These are phyloP conservation scores for Echinarachnius parma DNA, from an alignment of 53 echinoderm and acorn worm species.

Conservation along the genomic window DNA sequence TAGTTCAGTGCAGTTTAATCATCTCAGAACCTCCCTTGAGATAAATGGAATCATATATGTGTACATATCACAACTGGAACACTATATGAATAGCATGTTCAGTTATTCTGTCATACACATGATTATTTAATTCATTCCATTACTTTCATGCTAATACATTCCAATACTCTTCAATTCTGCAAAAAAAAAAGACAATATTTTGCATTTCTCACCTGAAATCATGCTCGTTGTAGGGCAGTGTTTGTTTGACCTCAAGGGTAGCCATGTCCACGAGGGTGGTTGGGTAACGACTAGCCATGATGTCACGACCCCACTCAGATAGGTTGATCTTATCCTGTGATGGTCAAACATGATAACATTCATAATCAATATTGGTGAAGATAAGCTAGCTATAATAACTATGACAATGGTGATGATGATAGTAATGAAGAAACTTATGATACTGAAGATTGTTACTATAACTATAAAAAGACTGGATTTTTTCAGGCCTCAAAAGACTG, in stretches of 20 bases:
- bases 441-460: background rate
- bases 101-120: too few species aligned
- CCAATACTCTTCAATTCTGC: too few species aligned
- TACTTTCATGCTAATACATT: too few species aligned
- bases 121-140: too few species aligned
- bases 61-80: too few species aligned
- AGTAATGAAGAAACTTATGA: slow-evolving; percentile 6
- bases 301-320: slow-evolving; percentile 57
- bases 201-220: slow-evolving; percentile 60
- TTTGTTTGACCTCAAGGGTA: slow-evolving; percentile 85
- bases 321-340: slow-evolving; percentile 57
- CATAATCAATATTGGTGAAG: slow-evolving; percentile 3
- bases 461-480: too few species aligned
- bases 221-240: slow-evolving; percentile 80
- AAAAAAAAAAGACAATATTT: background rate
- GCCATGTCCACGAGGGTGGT: slow-evolving; percentile 81
- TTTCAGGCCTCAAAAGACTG: too few species aligned
- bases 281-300: slow-evolving; percentile 82
- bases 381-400: slow-evolving; percentile 17
- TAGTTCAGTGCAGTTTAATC: too few species aligned
- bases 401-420: slow-evolving; percentile 33
- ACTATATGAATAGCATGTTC: too few species aligned
- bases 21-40: too few species aligned
- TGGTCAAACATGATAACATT: background rate
- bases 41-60: too few species aligned